Base-by-base conservation (phyloP, 2,113 vertebrate species). In the Anoplopoma fimbria region DNA sequence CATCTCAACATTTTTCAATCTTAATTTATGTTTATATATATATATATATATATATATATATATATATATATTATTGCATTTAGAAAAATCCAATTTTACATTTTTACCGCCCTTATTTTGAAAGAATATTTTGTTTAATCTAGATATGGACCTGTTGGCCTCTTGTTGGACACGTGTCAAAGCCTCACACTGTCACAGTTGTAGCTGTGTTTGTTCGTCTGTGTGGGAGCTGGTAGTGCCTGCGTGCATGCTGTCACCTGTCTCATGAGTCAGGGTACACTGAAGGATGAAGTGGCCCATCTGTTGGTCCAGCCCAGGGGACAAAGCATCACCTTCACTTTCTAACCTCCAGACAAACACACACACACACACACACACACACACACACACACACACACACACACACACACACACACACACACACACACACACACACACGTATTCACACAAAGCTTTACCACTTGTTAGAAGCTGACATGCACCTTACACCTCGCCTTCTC, bases 281-380 rank as follows among this genome's bases (percentile, higher is more conserved):
- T 83, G 83, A 81, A 87, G 75, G 86, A 87, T 87, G 86, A 94
- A 91, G 89, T 88, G 85, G 75, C 75, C 82, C 92, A 93, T 93
- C 89, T 92, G 91, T 81, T 86, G 64, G 82, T 80, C 71, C 47
- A 55, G 38, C 81, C 87, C 55, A 19, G 75, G 85, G 90, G 75
- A 86, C 84, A 47, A 57, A 74, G 49, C 87, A 79, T 88, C 88
- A 83, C 88, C 86, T 80, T 69, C 82, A 77, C 81, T 78, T 87
- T 79, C 23, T 31, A 78, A 75, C 82, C 79, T 72, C 79, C 69
- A 79, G 68, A 79, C 73, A 67, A 63, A 75, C 65, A 79, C 65
- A 69, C 67, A 36, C 47, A 36, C 57, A 40, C 38, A 55, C 25
- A 40, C 4, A 19, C 67, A 15, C 76, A 78, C 31, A 76, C 75